Conservation (phyloP, 2,888 invertebrate genomes). For the Yponomeuta cagnagella region DNA sequence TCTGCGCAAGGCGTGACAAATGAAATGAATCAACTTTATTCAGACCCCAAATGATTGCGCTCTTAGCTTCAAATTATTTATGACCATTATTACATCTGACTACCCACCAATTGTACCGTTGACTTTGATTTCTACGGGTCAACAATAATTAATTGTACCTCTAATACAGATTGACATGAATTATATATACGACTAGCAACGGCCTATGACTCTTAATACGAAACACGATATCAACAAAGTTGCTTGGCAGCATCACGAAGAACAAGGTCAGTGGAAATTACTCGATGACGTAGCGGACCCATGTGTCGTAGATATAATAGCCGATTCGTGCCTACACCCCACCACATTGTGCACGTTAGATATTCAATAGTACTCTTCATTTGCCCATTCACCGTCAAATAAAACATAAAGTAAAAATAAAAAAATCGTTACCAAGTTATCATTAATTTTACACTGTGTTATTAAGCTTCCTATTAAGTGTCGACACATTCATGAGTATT, state of each 20-base stretch:
- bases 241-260: not conserved
- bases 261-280: not conserved
- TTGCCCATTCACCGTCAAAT: not conserved
- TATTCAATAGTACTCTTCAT: not conserved
- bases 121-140: not conserved
- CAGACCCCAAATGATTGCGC: not conserved
- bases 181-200: not conserved
- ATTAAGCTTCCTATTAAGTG: too few relatives aligned
- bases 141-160: not conserved
- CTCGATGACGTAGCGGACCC: not conserved
- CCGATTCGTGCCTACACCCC: not conserved
- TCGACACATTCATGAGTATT: not conserved
- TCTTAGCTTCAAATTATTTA: conserved; percentile 2
- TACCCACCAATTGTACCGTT: not conserved
- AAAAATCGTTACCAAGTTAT: too few relatives aligned
- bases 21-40: conserved; percentile 4
- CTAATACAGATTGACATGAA: too few relatives aligned
- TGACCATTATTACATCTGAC: not conserved
- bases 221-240: not conserved
- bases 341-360: not conserved
- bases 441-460: too few relatives aligned
- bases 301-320: not conserved
- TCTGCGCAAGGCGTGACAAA: not conserved
- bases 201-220: not conserved
- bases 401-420: not conserved